Conservation (phyloP, 2,888 invertebrate species). For the Toxonevra muliebris region DNA sequence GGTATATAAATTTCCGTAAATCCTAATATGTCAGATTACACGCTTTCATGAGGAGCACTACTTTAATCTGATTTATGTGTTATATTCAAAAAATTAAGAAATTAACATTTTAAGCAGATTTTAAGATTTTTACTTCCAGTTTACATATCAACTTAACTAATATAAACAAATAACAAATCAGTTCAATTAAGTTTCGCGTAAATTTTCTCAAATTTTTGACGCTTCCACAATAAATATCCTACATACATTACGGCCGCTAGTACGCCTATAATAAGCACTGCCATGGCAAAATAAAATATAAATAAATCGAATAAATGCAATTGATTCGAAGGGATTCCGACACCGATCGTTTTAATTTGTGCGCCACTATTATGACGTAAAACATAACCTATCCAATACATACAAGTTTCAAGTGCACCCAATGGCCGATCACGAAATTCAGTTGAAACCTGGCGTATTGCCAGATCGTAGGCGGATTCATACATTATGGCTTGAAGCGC, state of each 20-base stretch:
- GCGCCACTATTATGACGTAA: conserved; percentile 60
- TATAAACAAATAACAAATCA: neutral
- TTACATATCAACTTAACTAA: neutral
- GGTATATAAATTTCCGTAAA: too few species aligned
- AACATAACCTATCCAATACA: conserved; percentile 65
- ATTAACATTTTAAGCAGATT: too few species aligned
- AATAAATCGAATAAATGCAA: conserved; percentile 63
- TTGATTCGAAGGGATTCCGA: conserved; percentile 56
- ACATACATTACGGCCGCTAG: conserved; percentile 41
- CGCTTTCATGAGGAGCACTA: too few species aligned
- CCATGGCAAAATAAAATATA: conserved; percentile 57
- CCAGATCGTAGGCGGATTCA: conserved; percentile 55
- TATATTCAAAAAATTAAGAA: too few species aligned
- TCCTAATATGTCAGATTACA: too few species aligned
- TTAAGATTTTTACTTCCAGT: too few species aligned
- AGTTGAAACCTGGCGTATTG: conserved; percentile 57
- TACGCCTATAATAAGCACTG: conserved; percentile 39
- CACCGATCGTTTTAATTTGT: conserved; percentile 56
- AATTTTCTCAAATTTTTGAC: conserved; percentile 45
- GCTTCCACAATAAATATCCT: conserved; percentile 39
- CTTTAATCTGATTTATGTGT: too few species aligned
- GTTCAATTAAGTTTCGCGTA: conserved; percentile 49
- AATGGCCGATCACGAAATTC: conserved; percentile 62
- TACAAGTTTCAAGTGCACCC: conserved; percentile 60
- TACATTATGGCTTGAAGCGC: conserved; percentile 59